Conservation (phyloP, 2,888 invertebrate species). For the Flabesymbios commensalis region DNA sequence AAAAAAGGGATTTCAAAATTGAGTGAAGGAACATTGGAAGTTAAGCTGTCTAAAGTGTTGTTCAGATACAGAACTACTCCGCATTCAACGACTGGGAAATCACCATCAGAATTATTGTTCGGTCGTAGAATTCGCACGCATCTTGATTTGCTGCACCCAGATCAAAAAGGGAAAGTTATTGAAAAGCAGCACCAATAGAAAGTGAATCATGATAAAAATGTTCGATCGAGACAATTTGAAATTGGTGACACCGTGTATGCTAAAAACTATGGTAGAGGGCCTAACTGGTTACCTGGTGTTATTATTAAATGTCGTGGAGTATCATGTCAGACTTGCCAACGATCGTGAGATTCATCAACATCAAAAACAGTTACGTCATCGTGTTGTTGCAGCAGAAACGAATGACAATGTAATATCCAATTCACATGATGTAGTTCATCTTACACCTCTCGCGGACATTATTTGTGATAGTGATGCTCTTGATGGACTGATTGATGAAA, state of each 20-base stretch:
- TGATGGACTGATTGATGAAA: no score
- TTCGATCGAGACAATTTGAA: background rate
- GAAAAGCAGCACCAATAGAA: no score
- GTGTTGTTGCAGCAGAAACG: no score
- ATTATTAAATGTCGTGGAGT: no score
- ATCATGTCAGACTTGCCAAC: no score
- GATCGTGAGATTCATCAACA: no score
- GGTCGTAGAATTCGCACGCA: background rate
- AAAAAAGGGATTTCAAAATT: background rate
- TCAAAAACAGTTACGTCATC: no score
- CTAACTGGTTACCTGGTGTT: background rate
- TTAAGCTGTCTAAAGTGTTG: background rate
- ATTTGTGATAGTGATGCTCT: no score
- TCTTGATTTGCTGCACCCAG: background rate
- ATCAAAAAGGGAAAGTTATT: no score
- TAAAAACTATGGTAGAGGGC: background rate
- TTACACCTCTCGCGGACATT: no score
- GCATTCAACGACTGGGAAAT: conserved; percentile 1
- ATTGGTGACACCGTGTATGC: background rate
- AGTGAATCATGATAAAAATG: background rate
- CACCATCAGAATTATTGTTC: conserved; percentile 4
- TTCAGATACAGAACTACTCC: conserved; percentile 5
- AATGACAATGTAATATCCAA: no score
- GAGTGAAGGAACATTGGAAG: background rate
- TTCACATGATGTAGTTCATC: no score